phyloP scores from a whole-genome alignment of 2,113 vertebrate genomes.

The Rhynchopsitta pachyrhyncha region DNA sequence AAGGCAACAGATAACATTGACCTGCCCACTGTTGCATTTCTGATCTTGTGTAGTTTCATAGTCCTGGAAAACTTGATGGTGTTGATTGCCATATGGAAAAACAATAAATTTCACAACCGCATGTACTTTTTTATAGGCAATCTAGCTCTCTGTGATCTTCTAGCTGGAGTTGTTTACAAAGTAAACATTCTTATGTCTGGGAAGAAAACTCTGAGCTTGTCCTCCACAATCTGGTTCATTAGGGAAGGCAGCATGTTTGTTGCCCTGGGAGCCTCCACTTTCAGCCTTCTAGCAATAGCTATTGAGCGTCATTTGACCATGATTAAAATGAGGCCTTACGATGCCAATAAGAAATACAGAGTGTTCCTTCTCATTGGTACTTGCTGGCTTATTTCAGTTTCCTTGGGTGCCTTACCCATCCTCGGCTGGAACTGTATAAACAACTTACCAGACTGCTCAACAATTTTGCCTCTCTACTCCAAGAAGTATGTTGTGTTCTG shows the following conservation, averaged over 20 bases:
- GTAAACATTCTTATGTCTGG: slow-evolving; percentile 94
- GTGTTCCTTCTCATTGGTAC: slow-evolving; percentile 93
- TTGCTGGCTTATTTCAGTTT: slow-evolving; percentile 90
- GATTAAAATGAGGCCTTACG: slow-evolving; percentile 97
- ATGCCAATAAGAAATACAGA: slow-evolving; percentile 91
- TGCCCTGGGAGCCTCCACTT: slow-evolving; percentile 90
- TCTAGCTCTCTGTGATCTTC: slow-evolving; percentile 92
- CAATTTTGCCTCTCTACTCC: slow-evolving; percentile 89
- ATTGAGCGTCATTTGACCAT: slow-evolving; percentile 96
- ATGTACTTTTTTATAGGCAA: slow-evolving; percentile 99
- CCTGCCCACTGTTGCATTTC: slow-evolving; percentile 77
- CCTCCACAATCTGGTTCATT: slow-evolving; percentile 86
- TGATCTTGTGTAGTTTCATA: slow-evolving; percentile 90
- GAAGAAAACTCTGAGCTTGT: slow-evolving; percentile 85
- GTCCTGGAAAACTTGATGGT: slow-evolving; percentile 94
- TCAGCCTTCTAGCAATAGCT: slow-evolving; percentile 93
- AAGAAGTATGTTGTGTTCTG: slow-evolving; percentile 95
- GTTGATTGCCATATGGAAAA: slow-evolving; percentile 93
- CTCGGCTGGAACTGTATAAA: slow-evolving; percentile 94
- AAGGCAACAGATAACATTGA: slow-evolving; percentile 60
- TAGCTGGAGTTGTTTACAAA: slow-evolving; percentile 88
- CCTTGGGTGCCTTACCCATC: slow-evolving; percentile 88
- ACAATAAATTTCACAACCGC: slow-evolving; percentile 92
- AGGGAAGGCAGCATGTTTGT: slow-evolving; percentile 96
- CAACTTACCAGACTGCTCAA: slow-evolving; percentile 89